Conservation (phyloP, 2,113 vertebrate genomes). For the Gymnogyps californianus region DNA sequence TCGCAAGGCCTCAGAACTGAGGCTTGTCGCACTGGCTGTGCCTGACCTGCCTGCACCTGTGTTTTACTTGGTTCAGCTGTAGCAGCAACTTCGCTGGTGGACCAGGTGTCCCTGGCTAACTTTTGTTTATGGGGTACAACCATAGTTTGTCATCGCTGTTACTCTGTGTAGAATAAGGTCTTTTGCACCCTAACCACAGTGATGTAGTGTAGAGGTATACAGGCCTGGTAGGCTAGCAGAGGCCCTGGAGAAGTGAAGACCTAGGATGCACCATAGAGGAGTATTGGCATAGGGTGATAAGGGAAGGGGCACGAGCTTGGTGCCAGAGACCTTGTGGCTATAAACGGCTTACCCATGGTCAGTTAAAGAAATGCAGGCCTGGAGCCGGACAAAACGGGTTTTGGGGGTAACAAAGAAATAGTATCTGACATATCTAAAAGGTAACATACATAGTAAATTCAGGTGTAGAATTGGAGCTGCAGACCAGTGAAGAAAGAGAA, state of each 20-base stretch:
- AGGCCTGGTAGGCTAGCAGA: too few species aligned
- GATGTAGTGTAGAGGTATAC: accelerated
- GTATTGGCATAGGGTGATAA: background rate
- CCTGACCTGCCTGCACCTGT: background rate
- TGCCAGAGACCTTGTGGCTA: background rate
- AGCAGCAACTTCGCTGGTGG: accelerated
- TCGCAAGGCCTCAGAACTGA: accelerated
- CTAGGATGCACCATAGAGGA: accelerated
- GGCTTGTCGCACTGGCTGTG: accelerated
- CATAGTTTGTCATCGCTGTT: accelerated
- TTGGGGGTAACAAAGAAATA: background rate
- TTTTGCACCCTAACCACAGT: accelerated
- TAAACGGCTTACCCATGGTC: accelerated
- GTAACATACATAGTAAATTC: background rate
- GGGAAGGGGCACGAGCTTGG: background rate
- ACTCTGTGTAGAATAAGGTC: accelerated
- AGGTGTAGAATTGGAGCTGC: background rate
- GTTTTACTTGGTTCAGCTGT: accelerated
- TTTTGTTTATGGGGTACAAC: accelerated
- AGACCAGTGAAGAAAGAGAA: background rate
- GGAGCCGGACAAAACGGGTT: background rate
- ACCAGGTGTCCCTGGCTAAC: background rate
- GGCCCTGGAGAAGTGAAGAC: background rate
- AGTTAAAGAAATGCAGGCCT: background rate
- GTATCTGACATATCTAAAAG: background rate